Conservation (phyloP, 2,113 vertebrate species). For the Pao palembangensis region DNA sequence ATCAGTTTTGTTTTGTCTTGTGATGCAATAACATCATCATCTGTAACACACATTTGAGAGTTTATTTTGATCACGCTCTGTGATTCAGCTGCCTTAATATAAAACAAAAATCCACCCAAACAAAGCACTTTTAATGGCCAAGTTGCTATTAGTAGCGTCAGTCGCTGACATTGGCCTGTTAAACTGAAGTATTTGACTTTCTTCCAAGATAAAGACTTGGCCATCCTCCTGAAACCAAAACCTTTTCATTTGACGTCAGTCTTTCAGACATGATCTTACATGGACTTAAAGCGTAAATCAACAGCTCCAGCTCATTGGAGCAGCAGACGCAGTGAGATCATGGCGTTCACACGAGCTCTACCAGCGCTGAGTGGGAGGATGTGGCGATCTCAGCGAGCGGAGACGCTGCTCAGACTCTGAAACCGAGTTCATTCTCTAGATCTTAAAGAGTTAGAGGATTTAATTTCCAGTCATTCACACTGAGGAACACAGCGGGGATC, state of each 20-base stretch:
- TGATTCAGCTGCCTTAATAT: background rate
- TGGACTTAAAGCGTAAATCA: conserved; percentile 43
- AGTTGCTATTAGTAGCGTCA: conserved; percentile 4
- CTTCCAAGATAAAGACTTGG: conserved; percentile 13
- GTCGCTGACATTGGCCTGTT: background rate
- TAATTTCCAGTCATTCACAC: background rate
- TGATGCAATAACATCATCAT: too few relatives aligned
- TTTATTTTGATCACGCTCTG: too few relatives aligned
- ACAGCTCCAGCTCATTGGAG: conserved; percentile 44
- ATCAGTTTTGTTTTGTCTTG: too few relatives aligned
- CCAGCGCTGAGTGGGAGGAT: conserved; percentile 51
- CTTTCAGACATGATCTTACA: conserved; percentile 15
- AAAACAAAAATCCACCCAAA: background rate
- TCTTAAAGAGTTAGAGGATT: background rate
- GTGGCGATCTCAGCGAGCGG: conserved; percentile 40
- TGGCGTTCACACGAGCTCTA: conserved; percentile 58
- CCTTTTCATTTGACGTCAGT: conserved; percentile 17
- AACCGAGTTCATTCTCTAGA: conserved; percentile 1
- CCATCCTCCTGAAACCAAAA: conserved; percentile 9
- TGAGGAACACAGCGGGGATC: background rate
- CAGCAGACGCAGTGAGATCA: conserved; percentile 55
- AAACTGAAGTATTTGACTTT: background rate
- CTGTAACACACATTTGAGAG: too few relatives aligned
- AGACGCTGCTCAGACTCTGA: background rate
- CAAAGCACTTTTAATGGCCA: background rate